phyloP scores from a whole-genome alignment of 2,797 vertebrate species.

The Monodelphis domestica region DNA sequence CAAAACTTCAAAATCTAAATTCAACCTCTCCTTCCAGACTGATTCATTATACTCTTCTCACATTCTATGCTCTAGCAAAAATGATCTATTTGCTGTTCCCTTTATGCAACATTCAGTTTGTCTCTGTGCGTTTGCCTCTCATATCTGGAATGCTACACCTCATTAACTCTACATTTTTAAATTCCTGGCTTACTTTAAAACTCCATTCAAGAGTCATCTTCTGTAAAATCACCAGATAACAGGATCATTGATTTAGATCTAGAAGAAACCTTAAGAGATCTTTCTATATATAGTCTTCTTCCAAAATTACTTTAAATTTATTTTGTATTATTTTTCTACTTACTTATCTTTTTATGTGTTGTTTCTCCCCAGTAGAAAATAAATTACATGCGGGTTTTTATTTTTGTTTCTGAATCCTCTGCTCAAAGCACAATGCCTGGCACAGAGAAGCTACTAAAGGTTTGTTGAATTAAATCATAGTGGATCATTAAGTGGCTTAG shows the following conservation, averaged over 20 bases:
- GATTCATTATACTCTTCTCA: neutral
- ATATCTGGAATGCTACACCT: neutral
- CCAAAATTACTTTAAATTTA: neutral
- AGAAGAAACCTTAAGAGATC: neutral
- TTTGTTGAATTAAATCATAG: neutral
- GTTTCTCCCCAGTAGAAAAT: neutral
- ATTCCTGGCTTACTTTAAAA: neutral
- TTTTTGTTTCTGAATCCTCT: neutral
- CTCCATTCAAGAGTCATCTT: neutral
- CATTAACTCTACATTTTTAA: neutral
- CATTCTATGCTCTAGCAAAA: neutral
- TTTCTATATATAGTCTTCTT: neutral
- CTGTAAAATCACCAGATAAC: neutral
- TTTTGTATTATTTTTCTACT: neutral
- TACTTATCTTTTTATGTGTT: neutral
- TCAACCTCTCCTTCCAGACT: neutral
- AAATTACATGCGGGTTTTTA: neutral
- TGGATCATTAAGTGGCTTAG: neutral
- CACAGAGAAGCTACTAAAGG: neutral
- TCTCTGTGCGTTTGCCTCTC: neutral
- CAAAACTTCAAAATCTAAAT: neutral
- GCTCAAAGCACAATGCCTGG: neutral
- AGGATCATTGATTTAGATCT: neutral
- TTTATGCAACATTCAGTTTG: neutral
- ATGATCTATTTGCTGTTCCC: neutral